Percentiles rank a stretch among this genome's conserved stretches.
Conservation (phyloP, 2,888 invertebrate genomes). For the Pachycephus smyrnensis region DNA sequence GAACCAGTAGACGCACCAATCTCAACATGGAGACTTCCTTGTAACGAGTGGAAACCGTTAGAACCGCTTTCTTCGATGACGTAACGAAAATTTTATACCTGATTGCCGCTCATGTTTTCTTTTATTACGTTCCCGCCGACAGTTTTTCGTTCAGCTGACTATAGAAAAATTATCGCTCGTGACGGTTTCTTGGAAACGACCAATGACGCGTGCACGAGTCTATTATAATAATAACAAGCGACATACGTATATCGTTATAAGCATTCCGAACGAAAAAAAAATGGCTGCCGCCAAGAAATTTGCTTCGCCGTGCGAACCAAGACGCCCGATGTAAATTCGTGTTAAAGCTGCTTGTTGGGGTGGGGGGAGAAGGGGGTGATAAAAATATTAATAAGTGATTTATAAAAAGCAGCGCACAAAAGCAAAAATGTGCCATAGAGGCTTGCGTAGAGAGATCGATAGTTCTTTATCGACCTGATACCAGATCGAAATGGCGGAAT, state of each 20-base stretch:
- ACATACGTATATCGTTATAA: too few relatives aligned
- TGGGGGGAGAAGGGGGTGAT: background rate
- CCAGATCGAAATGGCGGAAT: background rate
- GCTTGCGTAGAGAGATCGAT: background rate
- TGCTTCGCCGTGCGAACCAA: background rate
- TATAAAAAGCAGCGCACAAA: background rate
- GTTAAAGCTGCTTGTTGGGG: background rate
- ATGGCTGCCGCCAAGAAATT: background rate
- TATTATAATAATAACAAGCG: background rate
- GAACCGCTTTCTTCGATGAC: constrained; percentile 26
- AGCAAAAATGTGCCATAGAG: background rate
- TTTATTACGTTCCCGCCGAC: constrained; percentile 8
- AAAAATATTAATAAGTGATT: background rate
- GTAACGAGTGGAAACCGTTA: constrained; percentile 45
- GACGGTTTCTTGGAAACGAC: background rate
- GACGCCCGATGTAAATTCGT: background rate
- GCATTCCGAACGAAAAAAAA: too few relatives aligned
- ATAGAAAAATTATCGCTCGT: background rate
- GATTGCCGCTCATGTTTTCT: constrained; percentile 24
- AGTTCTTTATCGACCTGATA: background rate
- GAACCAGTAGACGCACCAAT: constrained; percentile 50
- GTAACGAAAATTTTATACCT: constrained; percentile 38
- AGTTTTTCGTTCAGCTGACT: background rate
- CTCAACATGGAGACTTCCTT: constrained; percentile 68
- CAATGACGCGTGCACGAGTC: background rate